These are phyloP conservation scores for Cossypha caffra DNA, from an alignment of 2,797 vertebrate genomes.

Conservation along the genomic window DNA sequence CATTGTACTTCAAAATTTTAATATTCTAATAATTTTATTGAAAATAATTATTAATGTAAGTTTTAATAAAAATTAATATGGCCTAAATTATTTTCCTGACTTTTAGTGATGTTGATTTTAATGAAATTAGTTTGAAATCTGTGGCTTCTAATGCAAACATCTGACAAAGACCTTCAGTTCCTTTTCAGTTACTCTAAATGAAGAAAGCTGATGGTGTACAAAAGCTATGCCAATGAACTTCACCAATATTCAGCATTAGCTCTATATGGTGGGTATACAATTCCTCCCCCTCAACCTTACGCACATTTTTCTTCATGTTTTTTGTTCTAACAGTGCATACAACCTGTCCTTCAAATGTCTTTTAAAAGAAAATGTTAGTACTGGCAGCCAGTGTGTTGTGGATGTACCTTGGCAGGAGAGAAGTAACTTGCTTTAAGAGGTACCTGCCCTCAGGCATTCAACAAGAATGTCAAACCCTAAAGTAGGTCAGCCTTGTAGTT, in stretches of 20 bases:
- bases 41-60: background rate
- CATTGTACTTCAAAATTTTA: background rate
- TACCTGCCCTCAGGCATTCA: background rate
- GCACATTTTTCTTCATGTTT: background rate
- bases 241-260: background rate
- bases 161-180: background rate
- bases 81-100: background rate
- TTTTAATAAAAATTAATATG: background rate
- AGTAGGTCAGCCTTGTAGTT: slow-evolving; percentile 29
- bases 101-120: background rate
- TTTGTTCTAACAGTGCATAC: background rate
- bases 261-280: background rate
- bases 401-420: background rate
- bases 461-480: slow-evolving; percentile 8
- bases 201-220: background rate
- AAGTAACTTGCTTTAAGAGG: background rate
- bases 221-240: background rate
- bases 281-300: background rate
- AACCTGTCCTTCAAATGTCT: background rate
- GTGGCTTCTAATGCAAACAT: background rate
- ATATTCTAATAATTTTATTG: background rate
- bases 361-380: background rate
- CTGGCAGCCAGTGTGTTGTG: background rate
- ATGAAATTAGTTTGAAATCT: background rate
- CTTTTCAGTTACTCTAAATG: background rate